These are phyloP conservation scores for Desmodus rotundus DNA, from an alignment of 2,113 vertebrate species.

Conservation along the genomic window DNA sequence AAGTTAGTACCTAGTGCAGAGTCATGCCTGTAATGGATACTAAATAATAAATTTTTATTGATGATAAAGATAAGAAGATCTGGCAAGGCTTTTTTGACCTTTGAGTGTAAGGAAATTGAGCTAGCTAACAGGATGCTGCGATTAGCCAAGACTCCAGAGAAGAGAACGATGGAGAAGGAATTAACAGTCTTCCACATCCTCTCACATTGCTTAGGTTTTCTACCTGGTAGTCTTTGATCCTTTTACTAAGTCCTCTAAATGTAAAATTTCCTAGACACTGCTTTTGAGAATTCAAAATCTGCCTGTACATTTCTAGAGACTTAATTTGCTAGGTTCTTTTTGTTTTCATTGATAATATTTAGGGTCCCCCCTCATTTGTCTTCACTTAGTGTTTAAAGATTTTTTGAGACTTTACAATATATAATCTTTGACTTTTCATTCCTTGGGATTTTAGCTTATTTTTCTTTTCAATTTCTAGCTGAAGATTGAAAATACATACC, in stretches of 20 bases:
- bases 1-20: constrained; percentile 3
- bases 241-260: not conserved
- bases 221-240: not conserved
- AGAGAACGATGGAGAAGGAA: not conserved
- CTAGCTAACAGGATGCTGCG: not conserved
- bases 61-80: constrained; percentile 52
- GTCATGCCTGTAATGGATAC: constrained; percentile 13
- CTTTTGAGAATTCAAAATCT: constrained; percentile 30
- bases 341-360: constrained; percentile 25
- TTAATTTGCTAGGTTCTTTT: constrained; percentile 18
- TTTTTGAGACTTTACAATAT: constrained; percentile 14
- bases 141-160: constrained; percentile 4
- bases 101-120: constrained; percentile 46
- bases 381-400: constrained; percentile 19
- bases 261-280: not conserved
- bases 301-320: constrained; percentile 1
- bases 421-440: constrained; percentile 38
- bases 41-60: constrained; percentile 71
- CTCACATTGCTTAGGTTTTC: not conserved
- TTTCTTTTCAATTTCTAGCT: not conserved
- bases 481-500: not conserved
- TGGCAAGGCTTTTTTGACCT: constrained; percentile 48
- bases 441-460: not conserved
- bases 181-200: not conserved
- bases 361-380: not conserved